Evolutionary conservation across 2,797 vertebrate species (phyloP).

Genomic region (Sebastes goodei): DNA sequence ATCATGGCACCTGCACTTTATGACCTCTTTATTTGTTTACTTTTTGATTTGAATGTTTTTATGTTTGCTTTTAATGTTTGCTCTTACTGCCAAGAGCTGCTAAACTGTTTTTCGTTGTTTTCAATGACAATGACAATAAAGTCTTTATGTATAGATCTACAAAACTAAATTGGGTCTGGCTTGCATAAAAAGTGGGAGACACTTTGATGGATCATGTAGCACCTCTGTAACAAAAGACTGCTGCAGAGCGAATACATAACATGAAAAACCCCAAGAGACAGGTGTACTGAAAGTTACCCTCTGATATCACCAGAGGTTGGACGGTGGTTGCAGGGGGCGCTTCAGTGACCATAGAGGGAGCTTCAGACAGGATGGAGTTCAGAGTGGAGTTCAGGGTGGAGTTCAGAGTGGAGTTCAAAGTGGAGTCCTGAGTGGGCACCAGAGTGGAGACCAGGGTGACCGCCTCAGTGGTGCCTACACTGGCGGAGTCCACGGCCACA

Average conservation of each 20-base stretch:
- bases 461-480: not conserved
- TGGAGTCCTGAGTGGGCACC: not conserved
- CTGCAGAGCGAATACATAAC: not conserved
- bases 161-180: not conserved
- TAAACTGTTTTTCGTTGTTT: no score
- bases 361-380: not conserved
- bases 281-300: constrained; percentile 36
- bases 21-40: no score
- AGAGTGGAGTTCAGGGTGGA: not conserved
- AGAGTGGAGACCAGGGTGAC: not conserved
- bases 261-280: not conserved
- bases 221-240: not conserved
- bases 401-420: not conserved
- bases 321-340: constrained; percentile 16
- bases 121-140: no score
- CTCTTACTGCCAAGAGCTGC: no score
- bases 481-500: not conserved
- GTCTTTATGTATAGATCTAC: no score
- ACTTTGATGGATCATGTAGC: not conserved
- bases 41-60: no score
- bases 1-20: no score
- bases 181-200: not conserved
- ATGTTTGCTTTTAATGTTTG: no score
- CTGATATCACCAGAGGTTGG: not conserved
- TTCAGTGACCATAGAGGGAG: constrained; percentile 4